These are phyloP conservation scores for Eulemur rubriventer DNA, from an alignment of 2,797 vertebrate species.

Conservation along the genomic window DNA sequence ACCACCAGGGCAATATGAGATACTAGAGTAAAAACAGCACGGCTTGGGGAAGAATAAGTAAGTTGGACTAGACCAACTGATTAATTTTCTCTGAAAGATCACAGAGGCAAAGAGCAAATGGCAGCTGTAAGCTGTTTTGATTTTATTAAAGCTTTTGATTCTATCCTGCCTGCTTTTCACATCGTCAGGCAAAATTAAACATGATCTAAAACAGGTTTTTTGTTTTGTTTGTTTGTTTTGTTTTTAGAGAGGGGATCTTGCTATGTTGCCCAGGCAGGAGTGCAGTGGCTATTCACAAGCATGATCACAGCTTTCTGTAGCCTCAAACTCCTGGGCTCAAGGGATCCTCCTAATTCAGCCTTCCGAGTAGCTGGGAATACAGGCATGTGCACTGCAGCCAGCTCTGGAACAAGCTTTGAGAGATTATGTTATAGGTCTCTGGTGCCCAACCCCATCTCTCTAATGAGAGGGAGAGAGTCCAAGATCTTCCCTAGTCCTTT, in stretches of 20 bases:
- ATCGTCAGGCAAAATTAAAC: background rate
- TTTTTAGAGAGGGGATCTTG: background rate
- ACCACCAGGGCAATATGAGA: constrained; percentile 13
- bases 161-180: background rate
- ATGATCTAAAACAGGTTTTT: background rate
- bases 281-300: background rate
- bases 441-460: background rate
- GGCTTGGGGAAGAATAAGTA: background rate
- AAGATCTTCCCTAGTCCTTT: background rate
- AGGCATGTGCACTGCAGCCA: background rate
- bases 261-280: background rate
- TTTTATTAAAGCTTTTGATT: constrained; percentile 27
- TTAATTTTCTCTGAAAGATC: constrained; percentile 41
- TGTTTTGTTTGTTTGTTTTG: background rate
- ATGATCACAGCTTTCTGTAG: background rate
- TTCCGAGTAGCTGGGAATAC: background rate
- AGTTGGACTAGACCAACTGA: background rate
- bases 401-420: background rate
- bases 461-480: background rate
- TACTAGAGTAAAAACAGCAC: background rate
- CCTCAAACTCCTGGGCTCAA: background rate
- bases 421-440: background rate
- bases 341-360: background rate
- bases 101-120: constrained; percentile 39
- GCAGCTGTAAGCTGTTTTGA: background rate